Evolutionary conservation across 2,888 invertebrate species (phyloP), one percentile per base, ranked within the genome.

Genomic region (Papilio demoleus): DNA sequence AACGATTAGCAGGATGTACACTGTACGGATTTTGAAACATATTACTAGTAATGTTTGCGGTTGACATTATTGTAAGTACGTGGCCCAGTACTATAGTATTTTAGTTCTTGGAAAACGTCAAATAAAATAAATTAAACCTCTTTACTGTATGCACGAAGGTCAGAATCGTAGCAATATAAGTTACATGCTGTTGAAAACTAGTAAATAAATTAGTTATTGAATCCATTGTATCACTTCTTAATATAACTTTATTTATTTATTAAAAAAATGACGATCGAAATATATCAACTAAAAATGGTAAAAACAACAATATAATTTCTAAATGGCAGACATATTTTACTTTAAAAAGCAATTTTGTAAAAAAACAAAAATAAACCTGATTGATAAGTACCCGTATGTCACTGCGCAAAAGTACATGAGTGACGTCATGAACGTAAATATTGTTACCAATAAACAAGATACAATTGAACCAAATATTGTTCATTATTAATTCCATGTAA

Each of bases 131-230:
- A n/a, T 17, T 24, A 53, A 53, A 53, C 27, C 50, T n/a, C n/a
- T 14, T 53, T 11, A 12, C 14, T 12, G 31, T 17, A 31, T 17
- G n/a, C n/a, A 31, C 2, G 53, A 53, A 53, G 53, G 53, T 53
- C 53, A 27, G n/a, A 53, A 53, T 53, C 31, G 31, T 53, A 53
- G 17, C 31, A 53, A 31, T 53, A n/a, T n/a, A 50, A 50, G 1
- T 27, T 31, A 14, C n/a, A 53, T 1, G 53, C 53, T 8, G 27
- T 53, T 31, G 53, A 27, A 53, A n/a, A 53, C 53, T 8, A 8
- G 53, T 53, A 31, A 53, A n/a, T 12, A 8, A n/a, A 50, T 27
- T 50, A 1, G 27, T 31, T 31, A n/a, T 6, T 2, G 14, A 27
- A 4, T 22, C 19, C 19, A 22, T 22, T 45, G 19, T 45, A 19